These are phyloP conservation scores for Pseudochaenichthys georgianus DNA, from an alignment of 2,797 vertebrate species.

Conservation along the genomic window DNA sequence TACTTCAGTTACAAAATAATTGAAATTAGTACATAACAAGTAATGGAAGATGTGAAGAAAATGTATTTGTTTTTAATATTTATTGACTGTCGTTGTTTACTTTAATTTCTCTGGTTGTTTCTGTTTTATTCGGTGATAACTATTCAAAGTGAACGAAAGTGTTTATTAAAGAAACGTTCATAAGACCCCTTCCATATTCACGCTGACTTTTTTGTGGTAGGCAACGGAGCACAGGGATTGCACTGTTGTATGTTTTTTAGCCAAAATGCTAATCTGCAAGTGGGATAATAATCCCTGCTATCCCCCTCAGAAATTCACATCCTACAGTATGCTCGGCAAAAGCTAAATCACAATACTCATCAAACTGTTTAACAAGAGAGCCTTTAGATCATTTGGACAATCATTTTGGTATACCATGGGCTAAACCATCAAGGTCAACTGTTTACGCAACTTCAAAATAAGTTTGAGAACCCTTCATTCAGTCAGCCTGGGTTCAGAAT, in stretches of 20 bases:
- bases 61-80: not conserved
- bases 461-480: conserved; percentile 13
- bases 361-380: not conserved
- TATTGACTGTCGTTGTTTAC: not conserved
- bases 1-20: not conserved
- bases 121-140: not conserved
- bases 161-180: not conserved
- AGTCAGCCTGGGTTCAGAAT: conserved; percentile 10
- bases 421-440: not conserved
- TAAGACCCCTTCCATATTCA: not conserved
- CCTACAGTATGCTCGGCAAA: not conserved
- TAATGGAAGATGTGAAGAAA: not conserved
- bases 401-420: not conserved
- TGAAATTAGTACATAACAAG: not conserved
- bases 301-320: conserved; percentile 1
- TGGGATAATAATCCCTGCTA: conserved; percentile 11
- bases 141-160: not conserved
- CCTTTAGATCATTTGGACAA: not conserved
- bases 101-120: not conserved
- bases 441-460: not conserved
- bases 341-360: conserved; percentile 8
- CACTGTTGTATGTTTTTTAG: not conserved
- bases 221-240: not conserved
- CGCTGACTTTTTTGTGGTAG: not conserved
- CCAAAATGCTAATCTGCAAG: conserved; percentile 14